Evolutionary conservation across 2,888 invertebrate genomes (phyloP).

Genomic region (Agrochola macilenta): DNA sequence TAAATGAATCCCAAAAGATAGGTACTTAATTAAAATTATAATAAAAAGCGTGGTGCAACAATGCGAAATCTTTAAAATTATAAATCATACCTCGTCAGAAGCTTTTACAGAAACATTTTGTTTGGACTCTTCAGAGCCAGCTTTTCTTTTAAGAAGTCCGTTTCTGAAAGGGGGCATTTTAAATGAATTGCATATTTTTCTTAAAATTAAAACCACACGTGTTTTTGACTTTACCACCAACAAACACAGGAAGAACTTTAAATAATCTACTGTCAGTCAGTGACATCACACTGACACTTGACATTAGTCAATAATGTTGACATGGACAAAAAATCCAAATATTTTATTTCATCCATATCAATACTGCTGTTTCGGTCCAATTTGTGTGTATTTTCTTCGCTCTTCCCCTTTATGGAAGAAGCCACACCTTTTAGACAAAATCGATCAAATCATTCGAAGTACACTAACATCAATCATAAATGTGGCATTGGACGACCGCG

Average conservation of each 20-base stretch:
- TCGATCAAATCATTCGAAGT: no score
- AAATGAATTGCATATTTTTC: slow-evolving; percentile 18
- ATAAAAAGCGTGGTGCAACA: slow-evolving; percentile 29
- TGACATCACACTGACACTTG: slow-evolving; percentile 16
- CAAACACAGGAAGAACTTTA: not conserved
- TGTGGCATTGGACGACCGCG: no score
- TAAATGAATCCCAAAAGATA: not conserved
- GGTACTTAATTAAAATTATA: not conserved
- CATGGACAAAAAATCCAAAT: not conserved
- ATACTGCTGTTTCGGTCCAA: no score
- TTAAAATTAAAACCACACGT: slow-evolving; percentile 49
- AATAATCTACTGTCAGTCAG: not conserved
- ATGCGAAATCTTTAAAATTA: not conserved
- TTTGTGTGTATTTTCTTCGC: no score
- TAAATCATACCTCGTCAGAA: slow-evolving; percentile 71
- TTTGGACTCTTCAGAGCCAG: slow-evolving; percentile 64
- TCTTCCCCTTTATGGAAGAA: no score
- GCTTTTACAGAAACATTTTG: slow-evolving; percentile 49
- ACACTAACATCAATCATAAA: no score
- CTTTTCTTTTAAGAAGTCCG: slow-evolving; percentile 84
- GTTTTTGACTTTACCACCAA: slow-evolving; percentile 51
- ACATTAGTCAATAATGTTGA: slow-evolving; percentile 5
- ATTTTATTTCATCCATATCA: not conserved
- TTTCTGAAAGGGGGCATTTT: slow-evolving; percentile 85
- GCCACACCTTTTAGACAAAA: no score